A percentile compares a stretch with the other conserved stretches of the same genome.
phyloP scores from a whole-genome alignment of 1,140 invertebrate species.

The Saccostrea cuccullata region DNA sequence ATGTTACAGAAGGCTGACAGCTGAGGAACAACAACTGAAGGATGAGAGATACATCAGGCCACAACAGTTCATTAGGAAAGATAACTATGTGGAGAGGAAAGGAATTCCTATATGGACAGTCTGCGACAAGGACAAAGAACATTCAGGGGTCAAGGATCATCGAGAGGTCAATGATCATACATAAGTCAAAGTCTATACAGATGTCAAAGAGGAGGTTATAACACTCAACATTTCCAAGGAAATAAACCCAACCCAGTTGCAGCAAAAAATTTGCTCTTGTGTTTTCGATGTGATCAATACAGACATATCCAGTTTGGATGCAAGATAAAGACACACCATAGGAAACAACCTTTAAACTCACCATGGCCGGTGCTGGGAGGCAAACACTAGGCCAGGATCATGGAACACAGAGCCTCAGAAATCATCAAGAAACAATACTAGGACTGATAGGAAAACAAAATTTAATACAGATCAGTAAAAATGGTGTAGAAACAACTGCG shows the following conservation, averaged over 20 bases:
- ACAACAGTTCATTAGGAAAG: neutral
- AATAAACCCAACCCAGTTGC: neutral
- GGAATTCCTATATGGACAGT: neutral
- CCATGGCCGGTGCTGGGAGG: no score
- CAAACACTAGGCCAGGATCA: no score
- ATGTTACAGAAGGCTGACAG: constrained; percentile 5
- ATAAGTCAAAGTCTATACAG: neutral
- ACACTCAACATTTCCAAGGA: neutral
- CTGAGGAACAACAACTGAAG: neutral
- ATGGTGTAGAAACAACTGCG: no score
- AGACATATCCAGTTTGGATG: constrained; percentile 11
- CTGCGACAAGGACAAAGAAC: neutral
- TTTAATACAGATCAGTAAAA: no score
- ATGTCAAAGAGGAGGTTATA: neutral
- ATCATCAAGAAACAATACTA: no score
- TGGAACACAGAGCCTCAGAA: no score
- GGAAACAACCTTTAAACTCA: no score
- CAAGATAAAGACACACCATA: neutral
- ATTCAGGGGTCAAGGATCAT: neutral
- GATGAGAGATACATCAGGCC: neutral
- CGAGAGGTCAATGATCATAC: no score
- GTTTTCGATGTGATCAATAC: constrained; percentile 26
- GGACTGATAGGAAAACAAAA: no score
- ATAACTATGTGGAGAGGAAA: neutral
- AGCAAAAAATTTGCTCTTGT: neutral